Conservation (phyloP, 2,113 vertebrate genomes). For the Rhipidura dahli region DNA sequence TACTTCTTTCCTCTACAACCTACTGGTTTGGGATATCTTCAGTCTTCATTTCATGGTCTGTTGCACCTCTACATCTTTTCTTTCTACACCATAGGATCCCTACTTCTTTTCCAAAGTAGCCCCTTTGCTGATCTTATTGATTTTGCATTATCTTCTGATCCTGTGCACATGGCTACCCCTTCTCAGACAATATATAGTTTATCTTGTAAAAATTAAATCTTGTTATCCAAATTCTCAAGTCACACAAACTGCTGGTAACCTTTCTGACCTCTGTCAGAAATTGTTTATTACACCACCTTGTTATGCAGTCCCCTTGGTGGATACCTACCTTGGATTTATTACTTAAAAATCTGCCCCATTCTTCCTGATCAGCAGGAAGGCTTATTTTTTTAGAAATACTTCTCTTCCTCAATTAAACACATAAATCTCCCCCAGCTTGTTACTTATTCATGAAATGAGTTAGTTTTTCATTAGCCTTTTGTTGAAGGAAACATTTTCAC, state of each 20-base stretch:
- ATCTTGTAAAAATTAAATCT: constrained; percentile 38
- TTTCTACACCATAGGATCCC: not conserved
- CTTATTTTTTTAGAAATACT: constrained; percentile 53
- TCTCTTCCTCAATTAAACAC: constrained; percentile 29
- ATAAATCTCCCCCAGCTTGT: not conserved
- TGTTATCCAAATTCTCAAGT: constrained; percentile 44
- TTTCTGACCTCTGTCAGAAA: constrained; percentile 67
- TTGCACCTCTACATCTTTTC: not conserved
- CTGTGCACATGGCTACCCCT: not conserved
- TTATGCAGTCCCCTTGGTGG: constrained; percentile 28
- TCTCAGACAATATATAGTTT: not conserved
- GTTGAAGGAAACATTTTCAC: not conserved
- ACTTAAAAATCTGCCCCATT: not conserved
- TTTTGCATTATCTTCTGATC: not conserved
- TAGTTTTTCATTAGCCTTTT: not conserved
- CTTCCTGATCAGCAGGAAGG: constrained; percentile 20
- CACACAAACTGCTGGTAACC: constrained; percentile 44
- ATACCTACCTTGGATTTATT: constrained; percentile 53
- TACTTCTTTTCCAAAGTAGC: not conserved
- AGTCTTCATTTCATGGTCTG: not conserved
- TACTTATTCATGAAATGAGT: not conserved
- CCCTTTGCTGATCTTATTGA: not conserved
- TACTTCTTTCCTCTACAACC: not conserved
- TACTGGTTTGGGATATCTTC: not conserved
- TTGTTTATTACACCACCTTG: constrained; percentile 61